Percentiles rank a stretch among this genome's conserved stretches.
These are phyloP conservation scores for Cephus pulcher DNA, from an alignment of 2,888 invertebrate species.

Conservation along the genomic window DNA sequence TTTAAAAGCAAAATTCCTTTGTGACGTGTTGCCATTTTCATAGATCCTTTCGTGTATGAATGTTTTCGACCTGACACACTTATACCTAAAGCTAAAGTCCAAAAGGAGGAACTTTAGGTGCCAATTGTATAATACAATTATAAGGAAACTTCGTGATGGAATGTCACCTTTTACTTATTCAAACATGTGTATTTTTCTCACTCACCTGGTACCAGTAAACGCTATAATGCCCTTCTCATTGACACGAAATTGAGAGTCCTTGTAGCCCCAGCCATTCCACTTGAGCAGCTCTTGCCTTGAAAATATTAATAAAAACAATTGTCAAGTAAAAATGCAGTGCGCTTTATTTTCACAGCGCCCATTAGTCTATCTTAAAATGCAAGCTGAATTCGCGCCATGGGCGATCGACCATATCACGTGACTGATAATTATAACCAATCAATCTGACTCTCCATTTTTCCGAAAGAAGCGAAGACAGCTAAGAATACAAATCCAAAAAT, in stretches of 20 bases:
- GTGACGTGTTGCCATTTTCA: neutral
- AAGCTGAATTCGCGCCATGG: neutral
- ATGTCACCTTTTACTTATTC: neutral
- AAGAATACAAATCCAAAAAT: neutral
- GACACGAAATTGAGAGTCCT: constrained; percentile 87
- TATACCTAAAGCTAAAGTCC: neutral
- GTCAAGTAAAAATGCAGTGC: neutral
- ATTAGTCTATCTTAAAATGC: neutral
- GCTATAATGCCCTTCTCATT: constrained; percentile 74
- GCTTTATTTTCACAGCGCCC: neutral
- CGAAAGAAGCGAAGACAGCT: neutral
- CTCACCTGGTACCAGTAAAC: constrained; percentile 89
- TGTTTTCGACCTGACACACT: neutral
- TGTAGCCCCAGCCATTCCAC: constrained; percentile 99
- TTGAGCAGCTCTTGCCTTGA: constrained; percentile 89
- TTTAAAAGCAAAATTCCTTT: neutral
- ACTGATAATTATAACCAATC: neutral
- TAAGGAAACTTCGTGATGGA: neutral
- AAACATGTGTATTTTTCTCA: constrained; percentile 8
- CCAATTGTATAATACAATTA: neutral
- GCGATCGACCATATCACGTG: neutral
- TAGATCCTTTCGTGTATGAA: neutral
- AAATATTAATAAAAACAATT: neutral
- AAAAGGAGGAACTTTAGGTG: neutral
- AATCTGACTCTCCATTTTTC: neutral